Conservation (phyloP, 2,888 invertebrate genomes). For the Apamea anceps region DNA sequence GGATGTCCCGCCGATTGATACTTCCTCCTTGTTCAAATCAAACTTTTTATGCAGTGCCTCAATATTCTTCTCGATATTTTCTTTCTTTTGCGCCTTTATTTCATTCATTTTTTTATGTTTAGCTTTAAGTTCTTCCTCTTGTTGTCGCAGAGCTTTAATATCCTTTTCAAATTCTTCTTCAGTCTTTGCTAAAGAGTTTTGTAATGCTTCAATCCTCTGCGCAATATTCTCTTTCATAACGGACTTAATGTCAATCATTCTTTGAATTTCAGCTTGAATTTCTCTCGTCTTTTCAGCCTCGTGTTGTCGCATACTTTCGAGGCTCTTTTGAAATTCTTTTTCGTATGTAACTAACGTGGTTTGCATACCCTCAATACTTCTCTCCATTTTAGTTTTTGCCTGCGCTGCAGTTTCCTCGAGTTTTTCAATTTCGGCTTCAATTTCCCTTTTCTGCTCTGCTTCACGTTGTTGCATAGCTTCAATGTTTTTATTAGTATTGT, state of each 20-base stretch:
- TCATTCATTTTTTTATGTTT: neutral
- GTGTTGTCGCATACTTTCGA: constrained; percentile 7
- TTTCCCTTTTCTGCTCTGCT: constrained; percentile 13
- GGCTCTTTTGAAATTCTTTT: constrained; percentile 17
- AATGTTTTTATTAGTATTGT: constrained; percentile 15
- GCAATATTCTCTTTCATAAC: neutral
- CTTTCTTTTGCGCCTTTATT: constrained; percentile 30
- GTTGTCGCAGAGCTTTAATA: constrained; percentile 19
- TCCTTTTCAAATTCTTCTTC: constrained; percentile 20
- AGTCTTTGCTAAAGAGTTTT: constrained; percentile 1
- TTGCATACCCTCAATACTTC: constrained; percentile 21
- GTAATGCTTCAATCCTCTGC: constrained; percentile 18
- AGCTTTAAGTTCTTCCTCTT: constrained; percentile 12
- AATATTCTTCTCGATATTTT: constrained; percentile 28
- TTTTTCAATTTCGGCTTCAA: constrained; percentile 14
- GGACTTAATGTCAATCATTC: neutral
- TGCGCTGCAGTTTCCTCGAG: neutral
- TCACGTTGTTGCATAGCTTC: constrained; percentile 12
- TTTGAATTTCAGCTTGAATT: neutral
- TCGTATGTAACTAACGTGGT: neutral
- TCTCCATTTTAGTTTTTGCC: neutral
- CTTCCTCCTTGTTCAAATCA: constrained; percentile 5
- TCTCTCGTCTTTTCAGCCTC: constrained; percentile 1
- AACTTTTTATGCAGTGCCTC: constrained; percentile 3
- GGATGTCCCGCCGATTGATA: neutral